Evolutionary conservation across 35 echinoderm and acorn worm genomes (phyloP), one percentile per base, ranked within the genome.

Genomic region (Acanthaster planci): DNA sequence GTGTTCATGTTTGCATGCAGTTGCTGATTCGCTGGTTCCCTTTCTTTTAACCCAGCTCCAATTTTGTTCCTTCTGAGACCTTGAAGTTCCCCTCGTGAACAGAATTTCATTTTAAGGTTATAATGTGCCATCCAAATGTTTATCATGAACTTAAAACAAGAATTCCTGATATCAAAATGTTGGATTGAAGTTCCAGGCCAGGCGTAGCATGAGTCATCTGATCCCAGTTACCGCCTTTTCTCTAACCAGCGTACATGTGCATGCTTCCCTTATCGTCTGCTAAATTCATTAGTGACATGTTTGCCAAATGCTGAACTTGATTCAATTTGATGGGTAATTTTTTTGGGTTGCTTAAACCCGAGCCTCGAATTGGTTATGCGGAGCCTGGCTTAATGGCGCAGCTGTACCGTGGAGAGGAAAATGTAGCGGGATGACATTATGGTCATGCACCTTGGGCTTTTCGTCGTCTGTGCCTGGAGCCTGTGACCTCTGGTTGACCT

Each of bases 221-320:
- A 47, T 6, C 12, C 42, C 42, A 47, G 42, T 47, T 47, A 47
- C 42, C 42, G 42, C 42, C 64, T 0, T 23, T 5, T 26, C 27
- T 72, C 64, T 72, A 27, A 31, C 18, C 30, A 7, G 7, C 29
- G 30, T 10, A 23, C 64, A 34, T 1, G 30, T 29, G 22, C 30
- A 14, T 36, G 9, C 19, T 60, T 30, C 21, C 29, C 64, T 34
- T 1, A 26, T 14, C 64, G 15, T 72, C 64, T 72, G 64, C 64
- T 72, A 14, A 72, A 72, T 26, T 72, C 64, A 72, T 72, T 26
- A 72, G 64, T 9, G 18, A 72, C 22, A 72, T 72, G 64, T 72
- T 72, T 72, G 64, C 30, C 64, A 72, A 72, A 72, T 72, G 64
- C 30, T 72, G 64, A 72, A 72, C 64, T 72, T 72, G 64, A 72